These are phyloP conservation scores for Pangasius djambal DNA, from an alignment of 2,797 vertebrate species.

Conservation along the genomic window DNA sequence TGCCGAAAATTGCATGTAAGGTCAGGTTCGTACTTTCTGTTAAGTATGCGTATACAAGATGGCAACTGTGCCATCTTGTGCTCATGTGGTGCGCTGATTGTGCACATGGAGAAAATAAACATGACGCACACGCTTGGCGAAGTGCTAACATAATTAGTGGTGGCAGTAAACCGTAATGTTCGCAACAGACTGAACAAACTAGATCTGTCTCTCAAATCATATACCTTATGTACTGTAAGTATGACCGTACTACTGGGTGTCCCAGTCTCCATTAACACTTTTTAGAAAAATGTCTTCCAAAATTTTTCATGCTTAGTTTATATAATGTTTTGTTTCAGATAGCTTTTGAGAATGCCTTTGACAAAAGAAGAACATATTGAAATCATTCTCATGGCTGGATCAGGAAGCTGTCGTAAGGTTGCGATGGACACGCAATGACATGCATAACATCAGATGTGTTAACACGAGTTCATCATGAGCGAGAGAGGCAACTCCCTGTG, in stretches of 20 bases:
- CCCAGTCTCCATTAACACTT: too few species aligned
- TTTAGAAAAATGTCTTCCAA: too few species aligned
- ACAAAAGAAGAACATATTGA: too few species aligned
- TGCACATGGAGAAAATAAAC: not conserved
- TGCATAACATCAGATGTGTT: too few species aligned
- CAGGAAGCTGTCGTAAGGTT: too few species aligned
- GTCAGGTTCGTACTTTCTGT: not conserved
- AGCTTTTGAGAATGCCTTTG: too few species aligned
- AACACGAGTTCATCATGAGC: too few species aligned
- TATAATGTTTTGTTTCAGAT: too few species aligned
- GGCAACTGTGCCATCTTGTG: not conserved
- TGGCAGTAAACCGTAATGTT: not conserved
- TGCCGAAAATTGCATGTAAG: not conserved
- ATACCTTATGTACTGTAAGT: not conserved
- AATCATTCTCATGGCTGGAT: too few species aligned
- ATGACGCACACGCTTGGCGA: not conserved
- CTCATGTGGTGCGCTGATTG: not conserved
- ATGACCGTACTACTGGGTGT: not conserved
- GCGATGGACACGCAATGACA: too few species aligned
- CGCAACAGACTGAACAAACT: not conserved
- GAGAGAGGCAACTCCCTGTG: too few species aligned
- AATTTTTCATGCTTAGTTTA: too few species aligned
- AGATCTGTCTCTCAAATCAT: not conserved
- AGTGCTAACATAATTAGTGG: not conserved
- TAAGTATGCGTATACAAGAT: not conserved